phyloP scores from a whole-genome alignment of 2,888 invertebrate species.

The Nemoura dubitans region DNA sequence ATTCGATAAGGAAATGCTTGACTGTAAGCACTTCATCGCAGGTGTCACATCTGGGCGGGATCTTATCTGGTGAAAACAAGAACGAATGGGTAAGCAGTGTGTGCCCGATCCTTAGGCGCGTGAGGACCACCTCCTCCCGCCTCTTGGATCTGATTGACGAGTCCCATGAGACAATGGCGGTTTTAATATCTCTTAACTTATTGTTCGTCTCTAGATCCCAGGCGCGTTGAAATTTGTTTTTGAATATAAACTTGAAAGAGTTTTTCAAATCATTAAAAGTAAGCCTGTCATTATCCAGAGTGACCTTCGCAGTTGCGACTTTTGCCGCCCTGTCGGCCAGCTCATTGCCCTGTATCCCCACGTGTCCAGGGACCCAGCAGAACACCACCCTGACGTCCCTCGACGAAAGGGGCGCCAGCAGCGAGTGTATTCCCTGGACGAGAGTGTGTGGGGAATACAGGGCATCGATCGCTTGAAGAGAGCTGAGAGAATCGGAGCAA shows the following conservation, averaged over 20 bases:
- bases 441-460: not conserved
- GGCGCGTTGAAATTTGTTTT: too few relatives aligned
- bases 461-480: not conserved
- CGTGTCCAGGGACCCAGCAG: conserved; percentile 41
- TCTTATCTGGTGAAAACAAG: too few relatives aligned
- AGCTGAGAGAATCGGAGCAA: not conserved
- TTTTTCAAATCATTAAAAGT: not conserved
- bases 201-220: not conserved
- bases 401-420: not conserved
- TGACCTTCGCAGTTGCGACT: not conserved
- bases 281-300: not conserved
- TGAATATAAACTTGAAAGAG: not conserved
- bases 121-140: too few relatives aligned
- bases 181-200: not conserved
- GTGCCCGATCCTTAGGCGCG: too few relatives aligned
- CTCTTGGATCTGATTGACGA: too few relatives aligned
- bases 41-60: too few relatives aligned
- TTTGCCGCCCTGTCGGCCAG: conserved; percentile 20
- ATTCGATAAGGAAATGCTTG: too few relatives aligned
- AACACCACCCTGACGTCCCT: not conserved
- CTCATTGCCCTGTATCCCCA: conserved; percentile 32
- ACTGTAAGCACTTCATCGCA: too few relatives aligned
- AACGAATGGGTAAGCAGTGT: too few relatives aligned
- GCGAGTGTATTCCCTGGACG: not conserved
- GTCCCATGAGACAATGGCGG: too few relatives aligned